phyloP scores from a whole-genome alignment of 2,113 vertebrate genomes.

The Procavia capensis region DNA sequence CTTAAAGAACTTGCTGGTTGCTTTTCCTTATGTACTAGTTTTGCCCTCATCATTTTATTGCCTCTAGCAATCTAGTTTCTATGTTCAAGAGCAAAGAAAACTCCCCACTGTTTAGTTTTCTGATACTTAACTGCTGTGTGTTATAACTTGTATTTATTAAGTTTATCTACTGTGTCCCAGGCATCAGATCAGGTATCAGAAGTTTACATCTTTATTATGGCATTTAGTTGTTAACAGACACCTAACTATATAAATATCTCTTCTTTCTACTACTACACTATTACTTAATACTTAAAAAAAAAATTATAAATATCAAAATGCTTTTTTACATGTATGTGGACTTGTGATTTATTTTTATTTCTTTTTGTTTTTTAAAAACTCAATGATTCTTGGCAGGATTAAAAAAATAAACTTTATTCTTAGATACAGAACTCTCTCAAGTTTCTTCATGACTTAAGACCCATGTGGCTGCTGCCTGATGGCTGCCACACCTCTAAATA shows the following conservation, averaged over 20 bases:
- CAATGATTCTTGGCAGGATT: background rate
- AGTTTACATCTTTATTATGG: background rate
- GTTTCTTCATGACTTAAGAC: slow-evolving; percentile 47
- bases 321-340: slow-evolving; percentile 24
- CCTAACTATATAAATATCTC: background rate
- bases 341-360: background rate
- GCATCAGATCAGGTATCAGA: background rate
- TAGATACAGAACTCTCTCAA: background rate
- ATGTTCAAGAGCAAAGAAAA: slow-evolving; percentile 3
- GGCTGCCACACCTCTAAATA: slow-evolving; percentile 50
- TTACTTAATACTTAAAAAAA: background rate
- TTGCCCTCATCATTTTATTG: background rate
- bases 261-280: background rate
- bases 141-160: slow-evolving; percentile 44
- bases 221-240: slow-evolving; percentile 10
- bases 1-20: slow-evolving; percentile 31
- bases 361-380: background rate
- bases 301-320: slow-evolving; percentile 39
- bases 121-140: background rate
- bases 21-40: background rate
- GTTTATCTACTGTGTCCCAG: background rate
- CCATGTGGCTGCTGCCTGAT: slow-evolving; percentile 28
- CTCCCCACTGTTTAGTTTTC: background rate
- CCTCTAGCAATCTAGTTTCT: slow-evolving; percentile 15
- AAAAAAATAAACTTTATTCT: background rate